Evolutionary conservation across 2,113 vertebrate genomes (phyloP), one percentile per base, ranked within the genome.

Genomic region (Rana temporaria): DNA sequence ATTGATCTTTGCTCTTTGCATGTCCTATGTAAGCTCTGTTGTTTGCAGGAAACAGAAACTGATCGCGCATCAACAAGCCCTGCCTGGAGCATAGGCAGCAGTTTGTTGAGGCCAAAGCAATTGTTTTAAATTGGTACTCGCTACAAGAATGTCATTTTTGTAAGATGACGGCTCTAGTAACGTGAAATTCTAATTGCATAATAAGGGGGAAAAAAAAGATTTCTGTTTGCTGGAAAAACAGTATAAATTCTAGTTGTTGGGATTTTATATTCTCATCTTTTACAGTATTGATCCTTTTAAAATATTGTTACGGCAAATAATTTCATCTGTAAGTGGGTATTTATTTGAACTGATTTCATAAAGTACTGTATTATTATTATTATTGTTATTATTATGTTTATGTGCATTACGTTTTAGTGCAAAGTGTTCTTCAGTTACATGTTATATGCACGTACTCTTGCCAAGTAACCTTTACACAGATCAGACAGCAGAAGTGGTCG

Each of bases 191-290:
- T 91, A 89, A 86, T 89, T 86, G 87, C 88, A 63, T 56, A 68
- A 79, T 89, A 85, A 56, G 11, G 32, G 59, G 60, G 76, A 85
- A 86, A 67, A 83, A 83, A 84, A 92, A 85, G 91, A 93, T 96
- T 98, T 99, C 97, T 99, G 98, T 99, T 98, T 98, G 95, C 97
- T 99, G 98, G 95, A 98, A 97, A 89, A 90, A 89, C 81, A 90
- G 88, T 92, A 89, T 89, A 90, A 95, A 93, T 93, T 91, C 92
- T 96, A 96, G 94, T 95, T 90, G 92, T 96, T 96, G 92, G 95
- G 93, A 93, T 95, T 86, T 93, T 94, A 82, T 92, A 90, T 94
- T 95, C 93, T 93, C 92, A 95, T 96, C 93, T 97, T 91, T 98
- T 97, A 93, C 96, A 97, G 95, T 97, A 96, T 98, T 97, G 96